These are phyloP conservation scores for Dicerorhinus sumatrensis DNA, from an alignment of 2,113 vertebrate genomes.

Conservation along the genomic window DNA sequence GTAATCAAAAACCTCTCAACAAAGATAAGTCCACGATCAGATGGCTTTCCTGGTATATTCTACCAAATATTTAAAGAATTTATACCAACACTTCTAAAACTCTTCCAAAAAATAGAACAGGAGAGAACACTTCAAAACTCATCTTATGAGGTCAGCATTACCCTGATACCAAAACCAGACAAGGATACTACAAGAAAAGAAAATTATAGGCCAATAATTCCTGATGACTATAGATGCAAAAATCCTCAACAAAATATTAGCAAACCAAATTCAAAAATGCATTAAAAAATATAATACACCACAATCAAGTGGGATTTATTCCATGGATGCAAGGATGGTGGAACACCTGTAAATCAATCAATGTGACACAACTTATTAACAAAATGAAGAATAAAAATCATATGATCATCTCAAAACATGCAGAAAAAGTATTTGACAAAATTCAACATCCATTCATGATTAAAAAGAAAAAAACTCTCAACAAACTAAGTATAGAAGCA, in stretches of 20 bases:
- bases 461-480: not conserved
- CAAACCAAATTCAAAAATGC: not conserved
- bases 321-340: not conserved
- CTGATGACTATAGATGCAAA: not conserved
- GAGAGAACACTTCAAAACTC: too few species aligned
- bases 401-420: not conserved
- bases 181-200: too few species aligned
- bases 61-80: too few species aligned
- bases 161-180: too few species aligned
- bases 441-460: not conserved
- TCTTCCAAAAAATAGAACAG: too few species aligned
- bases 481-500: not conserved
- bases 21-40: too few species aligned
- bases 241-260: not conserved
- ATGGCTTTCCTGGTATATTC: too few species aligned
- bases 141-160: too few species aligned
- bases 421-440: not conserved
- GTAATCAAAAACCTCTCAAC: too few species aligned
- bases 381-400: not conserved
- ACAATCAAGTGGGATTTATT: not conserved
- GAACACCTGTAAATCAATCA: not conserved
- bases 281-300: not conserved
- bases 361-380: not conserved
- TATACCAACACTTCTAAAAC: too few species aligned
- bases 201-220: too few species aligned